Evolutionary conservation across 2,797 vertebrate species (phyloP).

Genomic region (Euphonia xanthogaster): DNA sequence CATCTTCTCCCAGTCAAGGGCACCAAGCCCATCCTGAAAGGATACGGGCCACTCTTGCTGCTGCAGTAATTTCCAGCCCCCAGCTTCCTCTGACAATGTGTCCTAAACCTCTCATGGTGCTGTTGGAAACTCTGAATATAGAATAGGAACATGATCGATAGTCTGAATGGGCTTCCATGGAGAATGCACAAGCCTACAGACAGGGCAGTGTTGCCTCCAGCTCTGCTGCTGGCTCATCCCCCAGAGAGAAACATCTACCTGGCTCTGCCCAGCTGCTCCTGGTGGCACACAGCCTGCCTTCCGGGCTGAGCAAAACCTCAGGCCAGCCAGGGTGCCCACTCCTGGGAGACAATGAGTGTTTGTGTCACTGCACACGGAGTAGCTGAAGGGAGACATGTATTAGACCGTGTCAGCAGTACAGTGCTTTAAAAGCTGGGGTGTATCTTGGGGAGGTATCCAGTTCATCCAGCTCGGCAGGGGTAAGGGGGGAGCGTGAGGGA

Average conservation of each 20-base stretch:
- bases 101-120: background rate
- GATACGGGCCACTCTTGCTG: background rate
- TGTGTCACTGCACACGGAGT: background rate
- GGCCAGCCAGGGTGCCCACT: background rate
- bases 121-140: background rate
- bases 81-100: background rate
- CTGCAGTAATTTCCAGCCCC: background rate
- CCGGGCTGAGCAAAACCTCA: background rate
- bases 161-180: background rate
- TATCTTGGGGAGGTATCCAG: constrained; percentile 41
- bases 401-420: background rate
- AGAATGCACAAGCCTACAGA: fast-evolving
- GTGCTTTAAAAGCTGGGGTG: background rate
- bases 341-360: background rate
- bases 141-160: background rate
- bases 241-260: background rate
- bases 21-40: background rate
- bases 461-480: constrained; percentile 23
- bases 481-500: background rate
- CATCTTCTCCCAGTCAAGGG: background rate
- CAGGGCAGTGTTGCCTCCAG: background rate
- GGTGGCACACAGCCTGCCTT: background rate
- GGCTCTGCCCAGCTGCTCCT: background rate
- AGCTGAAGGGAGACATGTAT: background rate
- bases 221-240: background rate